Conservation (phyloP, 2,888 invertebrate species). For the Aporophyla lueneburgensis region DNA sequence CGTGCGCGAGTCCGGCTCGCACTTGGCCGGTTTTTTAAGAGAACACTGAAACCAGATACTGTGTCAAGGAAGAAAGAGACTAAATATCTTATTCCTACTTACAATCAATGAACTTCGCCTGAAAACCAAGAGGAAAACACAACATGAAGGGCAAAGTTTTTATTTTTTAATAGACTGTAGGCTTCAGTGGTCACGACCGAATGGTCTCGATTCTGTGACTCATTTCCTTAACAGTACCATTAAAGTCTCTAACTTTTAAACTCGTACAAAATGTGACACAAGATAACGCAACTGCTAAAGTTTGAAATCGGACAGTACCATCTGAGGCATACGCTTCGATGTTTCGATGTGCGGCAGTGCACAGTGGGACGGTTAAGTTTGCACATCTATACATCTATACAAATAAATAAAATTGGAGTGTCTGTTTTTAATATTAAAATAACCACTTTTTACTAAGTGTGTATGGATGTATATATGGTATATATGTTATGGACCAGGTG, state of each 20-base stretch:
- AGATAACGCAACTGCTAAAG: slow-evolving; percentile 12
- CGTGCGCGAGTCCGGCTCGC: too few relatives aligned
- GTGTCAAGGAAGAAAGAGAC: not conserved
- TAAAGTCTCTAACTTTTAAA: slow-evolving; percentile 27
- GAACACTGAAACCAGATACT: not conserved
- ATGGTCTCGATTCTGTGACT: slow-evolving; percentile 1
- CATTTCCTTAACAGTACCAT: slow-evolving; percentile 28
- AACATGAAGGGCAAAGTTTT: not conserved
- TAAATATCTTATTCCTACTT: too few relatives aligned
- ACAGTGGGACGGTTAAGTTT: not conserved
- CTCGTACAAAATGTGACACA: slow-evolving; percentile 11
- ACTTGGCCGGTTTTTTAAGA: too few relatives aligned
- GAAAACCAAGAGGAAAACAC: not conserved
- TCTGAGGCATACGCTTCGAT: not conserved
- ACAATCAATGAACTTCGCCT: not conserved
- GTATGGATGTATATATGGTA: too few relatives aligned
- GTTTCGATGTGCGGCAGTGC: not conserved
- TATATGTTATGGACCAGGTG: too few relatives aligned
- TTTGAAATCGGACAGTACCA: slow-evolving; percentile 25
- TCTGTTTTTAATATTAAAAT: too few relatives aligned
- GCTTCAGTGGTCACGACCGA: not conserved
- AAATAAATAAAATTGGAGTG: too few relatives aligned
- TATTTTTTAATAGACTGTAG: not conserved
- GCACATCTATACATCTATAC: too few relatives aligned
- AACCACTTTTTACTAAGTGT: too few relatives aligned